Evolutionary conservation across 2,888 invertebrate species (phyloP).

Genomic region (Digitonthophagus gazella): DNA sequence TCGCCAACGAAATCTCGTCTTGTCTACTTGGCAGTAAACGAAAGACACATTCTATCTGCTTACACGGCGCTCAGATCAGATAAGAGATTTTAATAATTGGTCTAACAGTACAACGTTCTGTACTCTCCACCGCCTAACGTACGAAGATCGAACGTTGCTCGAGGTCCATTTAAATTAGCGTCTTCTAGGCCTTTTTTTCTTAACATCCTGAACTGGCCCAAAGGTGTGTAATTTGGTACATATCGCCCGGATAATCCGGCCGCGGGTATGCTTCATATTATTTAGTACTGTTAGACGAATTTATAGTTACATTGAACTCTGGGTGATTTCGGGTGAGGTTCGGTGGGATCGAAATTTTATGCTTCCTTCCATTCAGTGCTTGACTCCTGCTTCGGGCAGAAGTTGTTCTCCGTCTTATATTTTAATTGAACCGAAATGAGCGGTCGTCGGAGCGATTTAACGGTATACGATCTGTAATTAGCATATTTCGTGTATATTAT

Average conservation of each 20-base stretch:
- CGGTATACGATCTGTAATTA: background rate
- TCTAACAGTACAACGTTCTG: constrained; percentile 33
- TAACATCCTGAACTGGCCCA: background rate
- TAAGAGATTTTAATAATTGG: constrained; percentile 35
- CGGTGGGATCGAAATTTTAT: background rate
- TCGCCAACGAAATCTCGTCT: background rate
- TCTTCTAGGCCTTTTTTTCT: constrained; percentile 27
- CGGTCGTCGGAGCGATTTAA: background rate
- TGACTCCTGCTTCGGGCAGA: background rate
- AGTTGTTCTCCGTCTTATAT: background rate
- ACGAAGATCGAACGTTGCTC: constrained; percentile 31
- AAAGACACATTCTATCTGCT: constrained; percentile 24
- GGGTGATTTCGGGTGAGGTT: background rate
- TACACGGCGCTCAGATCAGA: constrained; percentile 33
- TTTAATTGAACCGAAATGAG: background rate
- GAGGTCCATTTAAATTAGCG: constrained; percentile 34
- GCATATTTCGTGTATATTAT: background rate
- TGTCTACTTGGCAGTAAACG: background rate
- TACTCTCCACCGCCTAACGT: constrained; percentile 27
- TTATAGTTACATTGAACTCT: constrained; percentile 29
- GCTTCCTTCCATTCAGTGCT: background rate
- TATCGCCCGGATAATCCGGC: constrained; percentile 22
- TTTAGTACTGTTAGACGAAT: constrained; percentile 29
- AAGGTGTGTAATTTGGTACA: constrained; percentile 32
- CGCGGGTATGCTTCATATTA: constrained; percentile 29